phyloP scores from a whole-genome alignment of 1,140 invertebrate genomes.

The Laupala kohalensis region DNA sequence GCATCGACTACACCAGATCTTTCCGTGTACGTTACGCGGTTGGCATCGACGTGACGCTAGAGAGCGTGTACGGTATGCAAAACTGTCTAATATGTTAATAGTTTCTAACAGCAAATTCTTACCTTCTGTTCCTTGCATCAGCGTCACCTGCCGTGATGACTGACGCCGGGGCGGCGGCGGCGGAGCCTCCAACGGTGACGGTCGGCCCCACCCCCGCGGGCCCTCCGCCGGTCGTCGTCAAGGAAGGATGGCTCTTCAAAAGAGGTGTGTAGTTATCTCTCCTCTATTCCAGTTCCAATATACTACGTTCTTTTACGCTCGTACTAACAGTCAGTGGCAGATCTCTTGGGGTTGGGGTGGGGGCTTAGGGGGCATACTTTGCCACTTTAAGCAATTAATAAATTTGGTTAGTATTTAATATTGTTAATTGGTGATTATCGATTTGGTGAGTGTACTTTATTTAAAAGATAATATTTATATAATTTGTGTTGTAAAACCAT shows the following conservation, averaged over 20 bases:
- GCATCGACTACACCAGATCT: too few species aligned
- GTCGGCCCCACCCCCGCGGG: neutral
- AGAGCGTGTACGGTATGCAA: too few species aligned
- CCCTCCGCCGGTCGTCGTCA: constrained; percentile 36
- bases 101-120: too few species aligned
- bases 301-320: neutral
- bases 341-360: neutral
- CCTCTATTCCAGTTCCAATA: neutral
- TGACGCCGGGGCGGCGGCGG: neutral
- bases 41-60: too few species aligned
- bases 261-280: constrained; percentile 37
- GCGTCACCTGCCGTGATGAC: neutral
- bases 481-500: too few species aligned
- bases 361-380: neutral
- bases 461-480: too few species aligned
- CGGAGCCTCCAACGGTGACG: too few species aligned
- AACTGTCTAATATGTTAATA: too few species aligned
- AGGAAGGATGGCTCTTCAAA: constrained; percentile 73
- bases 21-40: too few species aligned
- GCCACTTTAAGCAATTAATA: too few species aligned
- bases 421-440: neutral
- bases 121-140: too few species aligned
- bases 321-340: neutral
- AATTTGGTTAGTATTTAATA: too few species aligned
- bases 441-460: neutral